Percentiles rank a stretch among this genome's conserved stretches.
Conservation (phyloP, 2,113 vertebrate species). For the Oncorhynchus tshawytscha region DNA sequence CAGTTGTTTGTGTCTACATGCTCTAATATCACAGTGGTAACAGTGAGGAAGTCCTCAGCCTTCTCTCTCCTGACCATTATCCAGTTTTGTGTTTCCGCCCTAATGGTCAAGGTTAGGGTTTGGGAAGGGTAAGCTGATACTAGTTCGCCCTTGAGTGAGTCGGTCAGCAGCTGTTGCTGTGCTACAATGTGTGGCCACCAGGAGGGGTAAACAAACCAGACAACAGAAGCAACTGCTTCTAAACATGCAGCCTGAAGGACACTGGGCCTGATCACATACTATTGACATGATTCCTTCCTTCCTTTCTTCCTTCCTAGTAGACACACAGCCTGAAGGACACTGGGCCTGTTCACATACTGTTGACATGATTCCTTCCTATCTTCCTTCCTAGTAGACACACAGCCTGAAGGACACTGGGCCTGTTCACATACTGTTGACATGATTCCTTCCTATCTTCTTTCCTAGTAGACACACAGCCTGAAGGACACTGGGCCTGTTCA, state of each 20-base stretch:
- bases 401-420: neutral
- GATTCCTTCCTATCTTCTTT: neutral
- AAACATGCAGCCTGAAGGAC: conserved; percentile 22
- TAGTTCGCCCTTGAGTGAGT: neutral
- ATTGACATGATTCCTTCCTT: too few species aligned
- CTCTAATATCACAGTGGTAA: too few species aligned
- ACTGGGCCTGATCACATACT: neutral
- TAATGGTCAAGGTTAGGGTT: too few species aligned
- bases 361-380: neutral
- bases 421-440: neutral
- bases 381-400: conserved; percentile 16
- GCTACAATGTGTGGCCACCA: conserved; percentile 75
- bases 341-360: neutral
- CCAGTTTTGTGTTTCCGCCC: too few species aligned
- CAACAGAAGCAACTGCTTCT: conserved; percentile 59
- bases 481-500: neutral
- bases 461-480: conserved; percentile 17
- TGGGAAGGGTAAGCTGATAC: too few species aligned
- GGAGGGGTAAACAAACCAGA: conserved; percentile 83
- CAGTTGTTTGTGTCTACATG: too few species aligned
- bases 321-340: neutral
- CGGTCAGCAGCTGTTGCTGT: conserved; percentile 57
- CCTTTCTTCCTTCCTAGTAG: conserved; percentile 8
- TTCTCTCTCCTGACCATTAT: too few species aligned
- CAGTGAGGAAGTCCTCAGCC: too few species aligned